A percentile compares a stretch with the other conserved stretches of the same genome.
Evolutionary conservation across 2,113 vertebrate genomes (phyloP).

Genomic region (Pardalotus punctatus): DNA sequence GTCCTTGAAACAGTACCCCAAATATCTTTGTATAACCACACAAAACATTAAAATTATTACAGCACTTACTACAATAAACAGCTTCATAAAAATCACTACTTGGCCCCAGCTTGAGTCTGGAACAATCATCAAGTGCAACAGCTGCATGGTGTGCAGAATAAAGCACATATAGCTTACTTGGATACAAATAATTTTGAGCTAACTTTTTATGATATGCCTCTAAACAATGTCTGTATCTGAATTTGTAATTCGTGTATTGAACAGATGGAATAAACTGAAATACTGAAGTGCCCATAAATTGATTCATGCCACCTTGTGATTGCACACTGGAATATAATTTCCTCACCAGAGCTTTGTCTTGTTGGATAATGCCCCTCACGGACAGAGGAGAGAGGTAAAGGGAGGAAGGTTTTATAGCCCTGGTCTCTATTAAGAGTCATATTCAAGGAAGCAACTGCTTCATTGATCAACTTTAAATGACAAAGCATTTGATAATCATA

Average conservation of each 20-base stretch:
- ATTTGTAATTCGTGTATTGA: slow-evolving; percentile 5
- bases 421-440: neutral
- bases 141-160: neutral
- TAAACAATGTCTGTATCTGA: neutral
- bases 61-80: neutral
- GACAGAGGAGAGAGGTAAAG: neutral
- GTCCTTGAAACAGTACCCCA: neutral
- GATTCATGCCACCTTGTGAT: neutral
- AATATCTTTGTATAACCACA: neutral
- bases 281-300: neutral
- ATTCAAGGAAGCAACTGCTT: neutral
- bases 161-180: neutral
- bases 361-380: neutral
- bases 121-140: neutral
- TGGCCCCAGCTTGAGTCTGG: neutral
- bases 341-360: neutral
- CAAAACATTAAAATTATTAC: neutral
- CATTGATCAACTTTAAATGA: neutral
- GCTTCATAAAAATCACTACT: neutral
- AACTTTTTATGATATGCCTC: slow-evolving; percentile 5
- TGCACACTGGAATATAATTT: neutral
- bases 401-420: neutral
- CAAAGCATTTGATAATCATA: neutral
- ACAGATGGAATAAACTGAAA: slow-evolving; percentile 20
- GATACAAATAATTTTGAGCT: slow-evolving; percentile 6